Base-by-base conservation (phyloP, 2,113 vertebrate species). In the Prunella fulvescens region DNA sequence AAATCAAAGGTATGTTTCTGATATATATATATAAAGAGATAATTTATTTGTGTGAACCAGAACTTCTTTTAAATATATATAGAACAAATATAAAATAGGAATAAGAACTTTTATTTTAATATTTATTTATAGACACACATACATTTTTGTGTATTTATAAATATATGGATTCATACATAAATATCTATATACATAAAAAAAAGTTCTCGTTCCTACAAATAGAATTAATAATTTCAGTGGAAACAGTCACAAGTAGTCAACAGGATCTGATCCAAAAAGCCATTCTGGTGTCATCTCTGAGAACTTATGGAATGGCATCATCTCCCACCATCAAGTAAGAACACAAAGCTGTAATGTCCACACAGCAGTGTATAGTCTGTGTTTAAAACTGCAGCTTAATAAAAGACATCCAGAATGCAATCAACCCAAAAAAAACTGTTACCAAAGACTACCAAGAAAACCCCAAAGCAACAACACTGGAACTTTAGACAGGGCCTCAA, bases 1-100 rank as follows among this genome's bases (percentile, higher is more conserved):
- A 95, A 95, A 95, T 95, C 91, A 89, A 86, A 85, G 73, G 29
- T 76, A 44, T 57, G 50, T 58, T 94, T 90, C 90, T 65, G 39
- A 74, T 84, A 83, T 28, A 74, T 44, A 77, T 28, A 54, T 18
- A 79, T 17, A 72, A 17, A 45, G 31, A 90, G 35, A 70, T 28
- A 65, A 69, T 23, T 42, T 66, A 37, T 51, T 65, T 91, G 40
- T 72, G 78, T 45, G 76, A 92, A 88, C 3, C 3, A 72, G 71
- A 81, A 81, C 24, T 56, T 56, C 40, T 83, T 61, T 35, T 8
- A 51, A 44, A 28, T 37, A 54, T 35, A 39, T 47, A 15, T 14
- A 47, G 3, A 70, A 86, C 2, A 39, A 77, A 77, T 60, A 50
- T 12, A 33, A 54, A 53, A 65, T 14, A 79, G 37, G 31, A 93